Conservation (phyloP, 2,797 vertebrate genomes). For the Cottoperca gobio region DNA sequence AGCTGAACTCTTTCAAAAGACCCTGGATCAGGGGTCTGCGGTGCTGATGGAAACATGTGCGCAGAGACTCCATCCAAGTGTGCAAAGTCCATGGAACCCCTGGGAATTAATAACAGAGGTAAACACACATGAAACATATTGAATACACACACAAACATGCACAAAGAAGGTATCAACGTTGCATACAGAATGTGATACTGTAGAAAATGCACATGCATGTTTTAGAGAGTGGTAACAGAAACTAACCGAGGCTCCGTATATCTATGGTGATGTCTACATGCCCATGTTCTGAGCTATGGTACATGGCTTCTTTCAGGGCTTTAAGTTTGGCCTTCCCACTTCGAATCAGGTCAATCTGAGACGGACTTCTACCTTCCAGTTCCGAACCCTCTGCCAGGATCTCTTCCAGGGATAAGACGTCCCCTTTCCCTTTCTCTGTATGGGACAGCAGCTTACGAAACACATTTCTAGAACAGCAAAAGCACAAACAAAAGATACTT, state of each 20-base stretch:
- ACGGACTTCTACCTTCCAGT: constrained; percentile 86
- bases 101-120: constrained; percentile 48
- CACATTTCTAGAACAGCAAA: constrained; percentile 88
- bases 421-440: constrained; percentile 92
- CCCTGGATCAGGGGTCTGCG: constrained; percentile 95
- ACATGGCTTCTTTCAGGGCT: constrained; percentile 97
- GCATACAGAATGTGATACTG: not conserved
- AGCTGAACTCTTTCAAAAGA: constrained; percentile 96
- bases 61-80: constrained; percentile 95
- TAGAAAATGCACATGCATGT: not conserved
- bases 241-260: constrained; percentile 95
- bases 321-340: constrained; percentile 95
- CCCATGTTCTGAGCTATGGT: constrained; percentile 96
- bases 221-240: not conserved
- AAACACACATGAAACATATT: not conserved
- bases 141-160: not conserved
- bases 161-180: not conserved
- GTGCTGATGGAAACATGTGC: constrained; percentile 95
- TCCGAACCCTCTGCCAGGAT: constrained; percentile 96
- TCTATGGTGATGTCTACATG: constrained; percentile 98
- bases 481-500: not conserved
- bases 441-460: constrained; percentile 96
- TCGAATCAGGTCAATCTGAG: constrained; percentile 89
- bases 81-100: constrained; percentile 97
- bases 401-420: constrained; percentile 97